These are phyloP conservation scores for Varecia variegata DNA, from an alignment of 2,797 vertebrate genomes.

Conservation along the genomic window DNA sequence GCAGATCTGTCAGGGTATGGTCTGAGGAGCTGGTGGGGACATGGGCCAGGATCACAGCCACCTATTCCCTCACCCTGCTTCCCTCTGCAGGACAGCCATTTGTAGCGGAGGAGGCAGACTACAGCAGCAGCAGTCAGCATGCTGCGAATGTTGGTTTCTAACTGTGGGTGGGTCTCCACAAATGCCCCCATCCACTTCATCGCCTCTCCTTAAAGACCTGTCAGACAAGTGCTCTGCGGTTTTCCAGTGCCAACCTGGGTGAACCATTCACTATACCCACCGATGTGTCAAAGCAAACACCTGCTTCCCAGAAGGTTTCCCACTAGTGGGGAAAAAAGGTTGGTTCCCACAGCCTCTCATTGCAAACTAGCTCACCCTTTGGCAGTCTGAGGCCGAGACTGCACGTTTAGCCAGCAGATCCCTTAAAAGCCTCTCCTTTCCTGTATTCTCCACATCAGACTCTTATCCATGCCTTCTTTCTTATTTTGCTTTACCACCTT, in stretches of 20 bases:
- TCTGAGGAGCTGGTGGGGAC: not conserved
- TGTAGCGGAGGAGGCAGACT: not conserved
- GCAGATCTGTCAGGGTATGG: not conserved
- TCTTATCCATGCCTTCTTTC: not conserved
- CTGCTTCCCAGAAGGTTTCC: not conserved
- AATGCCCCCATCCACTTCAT: not conserved
- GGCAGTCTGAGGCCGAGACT: not conserved
- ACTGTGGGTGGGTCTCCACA: not conserved
- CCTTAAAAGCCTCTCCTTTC: not conserved
- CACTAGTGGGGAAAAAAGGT: not conserved
- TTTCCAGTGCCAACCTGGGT: not conserved
- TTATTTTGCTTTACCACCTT: conserved; percentile 12
- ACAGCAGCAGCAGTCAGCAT: not conserved
- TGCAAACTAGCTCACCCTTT: not conserved
- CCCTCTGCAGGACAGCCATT: not conserved
- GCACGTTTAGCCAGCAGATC: not conserved
- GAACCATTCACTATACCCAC: not conserved
- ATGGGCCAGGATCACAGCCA: not conserved
- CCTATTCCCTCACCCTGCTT: not conserved
- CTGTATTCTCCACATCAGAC: not conserved
- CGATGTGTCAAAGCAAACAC: not conserved
- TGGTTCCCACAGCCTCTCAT: not conserved
- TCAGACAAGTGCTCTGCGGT: not conserved
- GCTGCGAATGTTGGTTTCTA: not conserved
- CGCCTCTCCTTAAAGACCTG: not conserved